These are phyloP conservation scores for Trachelus stipa DNA, from an alignment of 2,888 invertebrate species.

Conservation along the genomic window DNA sequence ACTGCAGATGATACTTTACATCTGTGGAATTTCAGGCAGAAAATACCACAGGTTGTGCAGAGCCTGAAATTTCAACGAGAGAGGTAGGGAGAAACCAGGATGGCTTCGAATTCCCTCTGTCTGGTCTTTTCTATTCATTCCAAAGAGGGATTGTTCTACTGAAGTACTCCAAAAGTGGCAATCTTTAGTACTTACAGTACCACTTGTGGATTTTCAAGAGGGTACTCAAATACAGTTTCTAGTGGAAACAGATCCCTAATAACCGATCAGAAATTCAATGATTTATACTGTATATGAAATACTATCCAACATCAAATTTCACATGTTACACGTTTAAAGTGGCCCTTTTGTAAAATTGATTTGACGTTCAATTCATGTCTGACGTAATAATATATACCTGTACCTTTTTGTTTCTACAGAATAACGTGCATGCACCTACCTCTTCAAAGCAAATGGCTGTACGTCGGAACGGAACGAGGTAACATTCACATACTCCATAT, in stretches of 20 bases:
- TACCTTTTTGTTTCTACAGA: conserved; percentile 69
- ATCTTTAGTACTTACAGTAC: neutral
- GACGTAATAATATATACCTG: neutral
- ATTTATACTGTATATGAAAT: neutral
- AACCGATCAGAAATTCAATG: neutral
- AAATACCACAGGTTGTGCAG: conserved; percentile 93
- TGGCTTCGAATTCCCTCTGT: neutral
- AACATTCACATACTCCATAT: conserved; percentile 98
- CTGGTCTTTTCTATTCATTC: neutral
- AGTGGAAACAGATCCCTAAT: neutral
- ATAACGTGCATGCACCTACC: conserved; percentile 96
- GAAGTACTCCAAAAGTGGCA: neutral
- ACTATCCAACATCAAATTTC: neutral
- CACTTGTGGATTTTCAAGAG: neutral
- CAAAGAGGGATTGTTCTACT: neutral
- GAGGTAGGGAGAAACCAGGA: conserved; percentile 72
- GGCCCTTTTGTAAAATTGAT: neutral
- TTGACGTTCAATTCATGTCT: neutral
- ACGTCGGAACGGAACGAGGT: conserved; percentile 97
- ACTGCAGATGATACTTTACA: conserved; percentile 97
- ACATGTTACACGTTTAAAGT: neutral
- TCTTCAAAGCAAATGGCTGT: conserved; percentile 97
- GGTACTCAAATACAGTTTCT: neutral
- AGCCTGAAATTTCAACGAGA: conserved; percentile 97
- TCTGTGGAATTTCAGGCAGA: conserved; percentile 97